These are phyloP conservation scores for Cyprinus carpio DNA, from an alignment of 2,113 vertebrate species.

Conservation along the genomic window DNA sequence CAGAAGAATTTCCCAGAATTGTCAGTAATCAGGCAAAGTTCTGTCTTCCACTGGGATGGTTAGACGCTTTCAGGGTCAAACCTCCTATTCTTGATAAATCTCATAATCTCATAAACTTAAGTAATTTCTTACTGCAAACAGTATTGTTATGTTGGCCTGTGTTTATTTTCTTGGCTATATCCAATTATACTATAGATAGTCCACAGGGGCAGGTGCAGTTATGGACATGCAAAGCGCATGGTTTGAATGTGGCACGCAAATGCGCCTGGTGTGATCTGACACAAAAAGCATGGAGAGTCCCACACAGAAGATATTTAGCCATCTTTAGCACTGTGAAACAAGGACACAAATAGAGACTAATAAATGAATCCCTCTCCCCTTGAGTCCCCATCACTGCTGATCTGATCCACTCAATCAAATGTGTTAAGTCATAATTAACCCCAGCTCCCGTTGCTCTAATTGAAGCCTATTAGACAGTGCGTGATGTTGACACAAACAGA, in stretches of 20 bases:
- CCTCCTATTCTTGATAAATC: background rate
- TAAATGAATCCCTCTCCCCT: slow-evolving; percentile 61
- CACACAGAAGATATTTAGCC: slow-evolving; percentile 19
- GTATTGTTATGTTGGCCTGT: background rate
- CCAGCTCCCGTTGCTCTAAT: slow-evolving; percentile 78
- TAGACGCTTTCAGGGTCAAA: background rate
- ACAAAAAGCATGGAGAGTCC: slow-evolving; percentile 11
- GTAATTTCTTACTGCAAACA: background rate
- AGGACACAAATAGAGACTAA: slow-evolving; percentile 61
- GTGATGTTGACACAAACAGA: slow-evolving; percentile 77
- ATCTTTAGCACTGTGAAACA: slow-evolving; percentile 42
- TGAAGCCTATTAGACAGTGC: slow-evolving; percentile 78
- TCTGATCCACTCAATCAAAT: slow-evolving; percentile 79
- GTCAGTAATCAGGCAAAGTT: background rate
- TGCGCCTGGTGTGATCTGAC: slow-evolving; percentile 60
- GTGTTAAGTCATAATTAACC: slow-evolving; percentile 83
- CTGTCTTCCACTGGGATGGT: slow-evolving; percentile 9
- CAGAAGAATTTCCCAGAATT: slow-evolving; percentile 9
- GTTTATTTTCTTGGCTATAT: background rate
- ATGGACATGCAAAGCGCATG: slow-evolving; percentile 56
- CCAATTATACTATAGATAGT: background rate
- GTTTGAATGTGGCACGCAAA: slow-evolving; percentile 59
- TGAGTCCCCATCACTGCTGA: slow-evolving; percentile 66
- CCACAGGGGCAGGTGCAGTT: slow-evolving; percentile 46
- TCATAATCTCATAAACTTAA: background rate